Base-by-base conservation (phyloP, 2,888 invertebrate species). In the Dioctria linearis region DNA sequence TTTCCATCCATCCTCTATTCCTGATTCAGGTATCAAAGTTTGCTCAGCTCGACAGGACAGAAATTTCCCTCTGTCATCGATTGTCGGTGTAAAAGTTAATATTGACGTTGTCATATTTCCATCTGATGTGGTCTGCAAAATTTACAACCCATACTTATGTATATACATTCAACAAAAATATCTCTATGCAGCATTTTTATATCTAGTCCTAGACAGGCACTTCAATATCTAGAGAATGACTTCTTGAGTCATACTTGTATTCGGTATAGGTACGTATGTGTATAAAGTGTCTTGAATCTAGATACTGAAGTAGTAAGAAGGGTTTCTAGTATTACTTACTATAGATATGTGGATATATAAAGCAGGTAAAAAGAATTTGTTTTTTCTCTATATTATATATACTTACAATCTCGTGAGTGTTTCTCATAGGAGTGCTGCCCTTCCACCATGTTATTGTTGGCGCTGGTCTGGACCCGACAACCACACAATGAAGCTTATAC, bases 381-480 rank as follows among this genome's bases (percentile, higher is more conserved):
- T 25, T 25, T 25, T 25, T 25, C 25, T 25, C 25, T 25, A 25
- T 25, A 2, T 25, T 25, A 25, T 25, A 25, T 25, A 84, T 84
- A 90, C 91, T 92, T 90, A 94, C 94, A 87, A 91, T 91, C 89
- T 93, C 92, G 86, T 91, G 90, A 79, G 93, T 92, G 86, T 92
- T 91, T 85, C 91, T 92, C 90, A 94, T 91, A 83, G 92, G 91
- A 5, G 91, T 90, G 86, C 93, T 93, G 78, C 93, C 94, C 88
- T 93, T 94, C 92, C 93, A 94, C 95, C 95, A 95, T 73, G 93
- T 92, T 86, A 95, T 93, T 84, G 92, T 91, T n/a, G 95, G 94
- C n/a, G 92, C 91, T 49, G 95, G 95, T 85, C 94, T 90, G 66
- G 95, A 93, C 49, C 95, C 95, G 81, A 93, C 91, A 63, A 94